Conservation (phyloP, 2,113 vertebrate species). For the Thamnaconus septentrionalis region DNA sequence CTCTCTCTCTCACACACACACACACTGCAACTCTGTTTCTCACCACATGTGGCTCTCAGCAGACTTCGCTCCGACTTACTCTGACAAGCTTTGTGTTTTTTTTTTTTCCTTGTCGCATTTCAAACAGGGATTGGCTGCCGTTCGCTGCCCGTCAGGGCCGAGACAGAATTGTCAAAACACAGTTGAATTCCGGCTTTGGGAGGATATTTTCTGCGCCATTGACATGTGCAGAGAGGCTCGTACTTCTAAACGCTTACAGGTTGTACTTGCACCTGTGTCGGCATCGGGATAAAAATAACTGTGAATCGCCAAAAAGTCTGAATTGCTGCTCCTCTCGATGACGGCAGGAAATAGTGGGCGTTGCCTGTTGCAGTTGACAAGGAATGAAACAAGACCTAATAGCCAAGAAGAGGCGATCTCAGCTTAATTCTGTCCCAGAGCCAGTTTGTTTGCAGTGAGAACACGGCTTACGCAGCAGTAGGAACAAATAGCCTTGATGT, state of each 20-base stretch:
- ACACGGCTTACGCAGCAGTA: too few species aligned
- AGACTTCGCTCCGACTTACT: slow-evolving; percentile 61
- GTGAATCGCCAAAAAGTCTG: too few species aligned
- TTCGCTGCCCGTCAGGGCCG: slow-evolving; percentile 66
- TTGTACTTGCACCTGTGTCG: background rate
- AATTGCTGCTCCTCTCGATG: too few species aligned
- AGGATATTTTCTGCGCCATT: slow-evolving; percentile 55
- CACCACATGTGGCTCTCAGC: slow-evolving; percentile 67
- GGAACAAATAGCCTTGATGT: too few species aligned
- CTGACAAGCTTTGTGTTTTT: slow-evolving; percentile 75
- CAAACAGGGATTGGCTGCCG: slow-evolving; percentile 67
- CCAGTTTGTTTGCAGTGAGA: too few species aligned
- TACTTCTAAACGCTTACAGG: slow-evolving; percentile 22
- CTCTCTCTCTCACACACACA: slow-evolving; percentile 35
- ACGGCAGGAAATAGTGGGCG: too few species aligned
- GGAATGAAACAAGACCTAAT: too few species aligned
- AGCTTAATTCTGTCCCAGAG: too few species aligned
- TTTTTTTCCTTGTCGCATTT: slow-evolving; percentile 69
- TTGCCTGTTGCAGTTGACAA: too few species aligned
- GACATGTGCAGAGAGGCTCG: slow-evolving; percentile 55
- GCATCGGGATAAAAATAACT: too few species aligned
- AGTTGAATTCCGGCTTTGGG: slow-evolving; percentile 55
- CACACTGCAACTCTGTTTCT: slow-evolving; percentile 41
- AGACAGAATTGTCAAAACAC: slow-evolving; percentile 68
- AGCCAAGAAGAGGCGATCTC: too few species aligned